Base-by-base conservation (phyloP, 30 jellyfish, hydroid and myxozoan species). In the Mastigias papua region DNA sequence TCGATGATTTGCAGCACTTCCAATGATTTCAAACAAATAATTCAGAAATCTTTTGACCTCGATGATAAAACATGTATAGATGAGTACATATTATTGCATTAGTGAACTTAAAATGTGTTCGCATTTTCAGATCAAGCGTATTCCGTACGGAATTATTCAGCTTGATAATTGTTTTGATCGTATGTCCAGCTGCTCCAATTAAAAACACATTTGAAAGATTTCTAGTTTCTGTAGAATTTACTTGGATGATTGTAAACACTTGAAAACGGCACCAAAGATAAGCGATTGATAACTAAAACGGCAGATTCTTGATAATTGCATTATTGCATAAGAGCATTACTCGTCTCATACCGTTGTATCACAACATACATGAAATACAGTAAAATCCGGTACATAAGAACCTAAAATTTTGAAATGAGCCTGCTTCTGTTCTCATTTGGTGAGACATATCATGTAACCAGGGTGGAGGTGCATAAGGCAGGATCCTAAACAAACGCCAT, bases 111-210 rank as follows among this genome's bases (percentile, higher is more conserved):
- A 22, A 63, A 8, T 63, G 20, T 23, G 23, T 63, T 63, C 42
- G 27, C 37, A 63, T 63, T n/a, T 63, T 63, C 74, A 63, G 11
- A 22, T 63, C 20, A 63, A 63, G 20, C 17, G 37, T 63, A 63
- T 11, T 63, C 42, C 74, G 23, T 34, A 22, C 20, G 74, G 27
- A 63, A 23, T n/a, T n/a, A 1, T 26, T 28, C 42, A 63, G 74
- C 74, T 63, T 63, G 74, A 63, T 63, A 63, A 63, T 63, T 63
- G 74, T 63, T 63, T 10, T 63, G 4, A 63, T 63, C 26, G 8
- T 51, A 10, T 25, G 35, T 26, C 26, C 74, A 63, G 32, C 74
- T 63, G 74, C 74, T 1, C 46, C 46, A 63, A 63, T 63, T 63
- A 19, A 22, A 63, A 63, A 63, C 11, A 10, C 42, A 63, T 63